Percentiles rank a stretch among this genome's conserved stretches.
Conservation (phyloP, 1,140 invertebrate genomes). For the Antheraea mylitta region DNA sequence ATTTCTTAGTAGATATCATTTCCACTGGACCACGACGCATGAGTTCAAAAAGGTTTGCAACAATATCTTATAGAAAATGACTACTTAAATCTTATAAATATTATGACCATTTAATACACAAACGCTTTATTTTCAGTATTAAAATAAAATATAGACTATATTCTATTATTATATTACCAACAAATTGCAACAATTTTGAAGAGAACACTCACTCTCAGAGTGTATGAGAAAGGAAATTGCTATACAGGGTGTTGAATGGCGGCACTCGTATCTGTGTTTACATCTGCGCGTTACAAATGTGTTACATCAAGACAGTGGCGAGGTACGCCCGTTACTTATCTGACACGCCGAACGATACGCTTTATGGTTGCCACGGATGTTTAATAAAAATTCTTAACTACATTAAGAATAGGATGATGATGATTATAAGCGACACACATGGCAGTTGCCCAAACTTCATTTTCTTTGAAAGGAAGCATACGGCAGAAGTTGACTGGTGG, state of each 20-base stretch:
- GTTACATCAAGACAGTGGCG: slow-evolving; percentile 60
- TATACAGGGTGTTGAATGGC: slow-evolving; percentile 49
- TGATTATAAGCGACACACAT: no score
- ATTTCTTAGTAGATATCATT: no score
- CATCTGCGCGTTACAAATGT: slow-evolving; percentile 67
- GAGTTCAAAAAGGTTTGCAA: no score
- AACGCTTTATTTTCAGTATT: background rate
- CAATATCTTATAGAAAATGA: no score
- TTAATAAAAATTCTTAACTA: background rate
- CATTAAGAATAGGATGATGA: no score
- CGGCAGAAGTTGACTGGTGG: no score
- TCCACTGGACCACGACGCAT: no score
- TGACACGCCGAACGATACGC: slow-evolving; percentile 25
- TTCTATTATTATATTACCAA: slow-evolving; percentile 22
- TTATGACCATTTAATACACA: background rate
- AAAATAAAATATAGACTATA: background rate
- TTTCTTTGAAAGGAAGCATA: no score
- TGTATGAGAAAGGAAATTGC: slow-evolving; percentile 44
- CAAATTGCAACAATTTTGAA: slow-evolving; percentile 35
- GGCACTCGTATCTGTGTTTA: slow-evolving; percentile 50
- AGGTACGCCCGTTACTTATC: slow-evolving; percentile 59
- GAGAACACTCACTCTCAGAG: slow-evolving; percentile 16
- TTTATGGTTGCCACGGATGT: slow-evolving; percentile 39
- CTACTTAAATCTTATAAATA: no score
- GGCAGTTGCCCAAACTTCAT: no score